Percentiles rank a stretch among this genome's conserved stretches.
Conservation (phyloP, 2,888 invertebrate genomes). For the Theretra japonica region DNA sequence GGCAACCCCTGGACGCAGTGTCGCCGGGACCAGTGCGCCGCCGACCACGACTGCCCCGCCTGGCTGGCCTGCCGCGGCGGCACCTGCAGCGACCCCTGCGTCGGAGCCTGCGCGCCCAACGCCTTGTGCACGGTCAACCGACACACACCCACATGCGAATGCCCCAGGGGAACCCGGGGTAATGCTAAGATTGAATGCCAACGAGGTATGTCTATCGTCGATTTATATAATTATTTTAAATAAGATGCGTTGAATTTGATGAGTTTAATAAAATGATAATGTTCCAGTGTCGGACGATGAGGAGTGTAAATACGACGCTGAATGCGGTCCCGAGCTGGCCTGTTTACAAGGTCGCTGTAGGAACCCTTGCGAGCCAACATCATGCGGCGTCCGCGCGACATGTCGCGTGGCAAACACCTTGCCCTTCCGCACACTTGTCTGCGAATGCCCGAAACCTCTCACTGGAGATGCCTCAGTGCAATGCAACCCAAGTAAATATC, state of each 20-base stretch:
- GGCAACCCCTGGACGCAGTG: conserved; percentile 93
- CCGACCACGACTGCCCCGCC: conserved; percentile 90
- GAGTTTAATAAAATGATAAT: conserved; percentile 21
- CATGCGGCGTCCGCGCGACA: conserved; percentile 92
- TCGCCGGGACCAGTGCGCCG: conserved; percentile 90
- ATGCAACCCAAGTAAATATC: conserved; percentile 89
- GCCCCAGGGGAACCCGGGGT: conserved; percentile 92
- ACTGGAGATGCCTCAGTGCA: conserved; percentile 94
- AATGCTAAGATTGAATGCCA: conserved; percentile 89
- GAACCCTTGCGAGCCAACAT: conserved; percentile 91
- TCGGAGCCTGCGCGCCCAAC: conserved; percentile 91
- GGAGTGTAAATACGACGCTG: conserved; percentile 91
- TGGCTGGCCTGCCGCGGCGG: conserved; percentile 91
- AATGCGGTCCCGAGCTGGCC: conserved; percentile 93
- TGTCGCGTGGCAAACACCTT: conserved; percentile 94
- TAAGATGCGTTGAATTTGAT: neutral
- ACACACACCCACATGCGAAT: conserved; percentile 91
- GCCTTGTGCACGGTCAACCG: conserved; percentile 91
- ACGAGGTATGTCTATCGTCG: conserved; percentile 68
- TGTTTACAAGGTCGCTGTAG: conserved; percentile 92
- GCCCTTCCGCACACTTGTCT: conserved; percentile 94
- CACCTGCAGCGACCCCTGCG: conserved; percentile 93
- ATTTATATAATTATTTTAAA: neutral
- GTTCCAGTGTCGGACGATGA: conserved; percentile 79
- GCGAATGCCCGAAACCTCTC: conserved; percentile 92